Evolutionary conservation across 2,888 invertebrate genomes (phyloP).

Genomic region (Drosophila putrida): DNA sequence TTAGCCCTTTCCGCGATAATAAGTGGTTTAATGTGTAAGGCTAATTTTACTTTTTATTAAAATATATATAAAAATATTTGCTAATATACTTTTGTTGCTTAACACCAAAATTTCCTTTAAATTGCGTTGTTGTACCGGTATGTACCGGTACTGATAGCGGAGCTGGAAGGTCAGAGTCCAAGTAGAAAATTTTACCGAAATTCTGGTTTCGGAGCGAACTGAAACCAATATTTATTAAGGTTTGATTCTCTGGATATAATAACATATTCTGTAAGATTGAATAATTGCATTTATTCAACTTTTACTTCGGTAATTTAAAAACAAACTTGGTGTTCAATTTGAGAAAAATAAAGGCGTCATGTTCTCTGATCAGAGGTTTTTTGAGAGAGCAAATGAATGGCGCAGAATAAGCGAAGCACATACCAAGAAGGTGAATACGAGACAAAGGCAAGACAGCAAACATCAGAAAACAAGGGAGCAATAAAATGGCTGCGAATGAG

Average conservation of each 20-base stretch:
- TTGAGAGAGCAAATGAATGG: slow-evolving; percentile 28
- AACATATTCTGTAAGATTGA: neutral
- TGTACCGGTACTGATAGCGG: no score
- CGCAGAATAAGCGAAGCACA: slow-evolving; percentile 26
- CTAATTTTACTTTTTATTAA: no score
- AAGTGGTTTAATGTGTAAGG: no score
- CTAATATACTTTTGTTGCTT: no score
- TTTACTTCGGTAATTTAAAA: neutral
- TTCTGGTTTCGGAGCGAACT: no score
- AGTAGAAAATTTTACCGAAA: no score
- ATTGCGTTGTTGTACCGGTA: no score
- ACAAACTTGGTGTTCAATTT: slow-evolving; percentile 1
- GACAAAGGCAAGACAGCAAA: slow-evolving; percentile 32
- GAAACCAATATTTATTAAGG: no score
- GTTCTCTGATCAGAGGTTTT: slow-evolving; percentile 36
- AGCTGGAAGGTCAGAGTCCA: no score
- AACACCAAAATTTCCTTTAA: no score
- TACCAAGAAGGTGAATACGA: slow-evolving; percentile 52
- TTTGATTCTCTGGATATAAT: neutral
- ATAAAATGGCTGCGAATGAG: slow-evolving; percentile 74
- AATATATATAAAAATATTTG: no score
- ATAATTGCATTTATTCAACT: neutral
- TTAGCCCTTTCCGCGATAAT: no score
- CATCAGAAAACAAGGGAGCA: slow-evolving; percentile 52
- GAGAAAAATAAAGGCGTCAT: slow-evolving; percentile 1